Percentiles rank a stretch among this genome's conserved stretches.
Conservation (phyloP, 2,113 vertebrate species). For the Rhinolophus sinicus region DNA sequence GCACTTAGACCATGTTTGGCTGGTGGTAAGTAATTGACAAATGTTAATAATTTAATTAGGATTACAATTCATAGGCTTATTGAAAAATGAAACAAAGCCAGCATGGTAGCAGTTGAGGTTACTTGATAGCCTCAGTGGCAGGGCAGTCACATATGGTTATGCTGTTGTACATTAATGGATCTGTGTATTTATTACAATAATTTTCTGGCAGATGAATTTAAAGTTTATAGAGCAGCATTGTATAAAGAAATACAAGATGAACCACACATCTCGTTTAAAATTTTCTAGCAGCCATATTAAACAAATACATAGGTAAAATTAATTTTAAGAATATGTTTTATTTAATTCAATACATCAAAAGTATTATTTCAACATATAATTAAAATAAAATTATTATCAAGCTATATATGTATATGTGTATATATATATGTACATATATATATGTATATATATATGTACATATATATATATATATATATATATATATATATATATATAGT, state of each 20-base stretch:
- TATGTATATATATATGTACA: too few relatives aligned
- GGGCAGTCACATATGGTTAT: not conserved
- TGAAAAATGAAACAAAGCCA: not conserved
- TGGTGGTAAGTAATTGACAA: not conserved
- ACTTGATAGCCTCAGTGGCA: not conserved
- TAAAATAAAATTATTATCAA: not conserved
- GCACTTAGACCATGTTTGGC: not conserved
- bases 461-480: not conserved
- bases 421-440: too few relatives aligned
- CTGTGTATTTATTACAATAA: not conserved
- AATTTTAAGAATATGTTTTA: conserved; percentile 3
- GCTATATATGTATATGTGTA: too few relatives aligned
- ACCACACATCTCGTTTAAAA: not conserved
- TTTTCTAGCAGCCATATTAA: not conserved
- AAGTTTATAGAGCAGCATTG: not conserved
- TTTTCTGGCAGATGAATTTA: not conserved
- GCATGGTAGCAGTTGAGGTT: not conserved
- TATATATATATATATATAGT: not conserved
- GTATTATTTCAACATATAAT: not conserved
- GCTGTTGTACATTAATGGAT: not conserved
- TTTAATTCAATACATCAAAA: not conserved
- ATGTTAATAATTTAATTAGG: not conserved
- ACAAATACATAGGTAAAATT: not conserved
- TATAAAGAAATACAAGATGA: not conserved
- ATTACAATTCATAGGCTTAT: not conserved